Base-by-base conservation (phyloP, 2,888 invertebrate species). In the Catotricha subobsoleta region DNA sequence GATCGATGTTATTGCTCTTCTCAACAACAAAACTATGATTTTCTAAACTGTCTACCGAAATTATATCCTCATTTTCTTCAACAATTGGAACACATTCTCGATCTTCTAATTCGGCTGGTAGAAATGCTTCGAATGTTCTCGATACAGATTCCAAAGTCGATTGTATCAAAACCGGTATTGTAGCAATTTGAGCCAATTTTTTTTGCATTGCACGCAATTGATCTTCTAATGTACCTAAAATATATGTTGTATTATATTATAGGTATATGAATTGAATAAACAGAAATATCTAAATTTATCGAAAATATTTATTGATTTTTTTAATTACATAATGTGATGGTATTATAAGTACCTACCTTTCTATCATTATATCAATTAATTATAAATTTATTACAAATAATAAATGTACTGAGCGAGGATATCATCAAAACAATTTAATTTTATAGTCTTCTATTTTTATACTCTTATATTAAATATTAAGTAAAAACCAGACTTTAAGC, bases 161-260 rank as follows among this genome's bases (percentile, higher is more conserved):
- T 43, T 54, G 55, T 1, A 62, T 50, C 19, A 62, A 56, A 47
- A 54, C 55, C 3, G 62, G 62, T 44, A 62, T 61, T 46, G 60
- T 58, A 20, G 62, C 60, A 27, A 62, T 62, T 51, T 61, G 60
- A 19, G 60, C 55, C 12, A 62, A 44, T 42, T 61, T 60, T n/a
- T 57, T 54, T 44, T 62, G 62, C 60, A 62, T 59, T 42, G 54
- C 58, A 29, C 55, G 48, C 15, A 62, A 45, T 3, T 60, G 57
- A 45, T 55, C 49, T 50, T 62, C 59, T 42, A 62, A 57, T 12
- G 56, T 50, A 15, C 48, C 54, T 49, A 40, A 8, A 42, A 45
- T 35, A 25, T 15, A 30, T n/a, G 39, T 48, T 45, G 44, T 20
- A 10, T 18, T 18, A 15, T 34, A 5, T 16, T 7, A n/a, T n/a